A percentile compares a stretch with the other conserved stretches of the same genome.
These are phyloP conservation scores for Lepisosteus osseus DNA, from an alignment of 2,113 vertebrate genomes.

Conservation along the genomic window DNA sequence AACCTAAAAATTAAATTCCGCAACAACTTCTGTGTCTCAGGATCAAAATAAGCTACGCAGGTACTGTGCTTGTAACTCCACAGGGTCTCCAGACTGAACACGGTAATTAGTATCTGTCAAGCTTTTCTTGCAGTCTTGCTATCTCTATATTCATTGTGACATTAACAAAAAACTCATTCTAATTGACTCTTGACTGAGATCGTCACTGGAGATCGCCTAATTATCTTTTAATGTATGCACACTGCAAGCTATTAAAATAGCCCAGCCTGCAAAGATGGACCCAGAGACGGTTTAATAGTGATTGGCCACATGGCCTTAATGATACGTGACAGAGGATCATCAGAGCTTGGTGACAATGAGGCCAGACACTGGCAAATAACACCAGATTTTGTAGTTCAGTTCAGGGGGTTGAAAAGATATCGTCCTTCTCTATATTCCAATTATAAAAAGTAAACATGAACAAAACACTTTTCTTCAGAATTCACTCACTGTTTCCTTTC, in stretches of 20 bases:
- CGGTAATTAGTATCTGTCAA: constrained; percentile 73
- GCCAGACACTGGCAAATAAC: background rate
- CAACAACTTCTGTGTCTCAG: no score
- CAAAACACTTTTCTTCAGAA: no score
- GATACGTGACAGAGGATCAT: background rate
- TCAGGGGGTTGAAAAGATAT: background rate
- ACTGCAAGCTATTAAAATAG: constrained; percentile 52
- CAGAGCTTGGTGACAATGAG: background rate
- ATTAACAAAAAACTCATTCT: constrained; percentile 58
- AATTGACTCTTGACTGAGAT: constrained; percentile 68
- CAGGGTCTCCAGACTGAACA: constrained; percentile 47
- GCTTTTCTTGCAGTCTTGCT: constrained; percentile 49
- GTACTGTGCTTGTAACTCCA: constrained; percentile 28
- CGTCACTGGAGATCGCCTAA: constrained; percentile 56
- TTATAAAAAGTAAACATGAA: no score
- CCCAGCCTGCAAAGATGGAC: constrained; percentile 39
- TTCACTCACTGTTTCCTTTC: no score
- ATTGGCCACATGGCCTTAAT: constrained; percentile 23
- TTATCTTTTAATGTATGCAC: constrained; percentile 59
- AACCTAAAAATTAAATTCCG: no score
- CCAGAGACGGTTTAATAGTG: constrained; percentile 17
- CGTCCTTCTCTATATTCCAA: no score
- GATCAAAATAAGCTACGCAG: no score
- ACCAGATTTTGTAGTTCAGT: no score
- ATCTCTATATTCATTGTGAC: constrained; percentile 53